These are phyloP conservation scores for Drosophila algonquin DNA, from an alignment of 2,888 invertebrate species.

Conservation along the genomic window DNA sequence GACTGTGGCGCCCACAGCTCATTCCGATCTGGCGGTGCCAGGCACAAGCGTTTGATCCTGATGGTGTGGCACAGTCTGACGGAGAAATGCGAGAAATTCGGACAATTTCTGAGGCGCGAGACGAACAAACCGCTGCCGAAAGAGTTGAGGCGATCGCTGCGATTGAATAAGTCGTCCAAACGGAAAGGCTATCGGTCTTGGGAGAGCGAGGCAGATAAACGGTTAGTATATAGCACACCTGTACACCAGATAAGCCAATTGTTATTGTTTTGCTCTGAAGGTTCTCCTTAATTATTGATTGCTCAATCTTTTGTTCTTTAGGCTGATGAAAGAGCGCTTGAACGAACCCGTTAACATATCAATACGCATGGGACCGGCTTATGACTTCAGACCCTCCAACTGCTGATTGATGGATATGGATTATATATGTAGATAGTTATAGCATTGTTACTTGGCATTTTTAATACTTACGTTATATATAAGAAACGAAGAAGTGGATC, in stretches of 20 bases:
- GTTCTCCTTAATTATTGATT: background rate
- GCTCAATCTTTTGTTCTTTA: conserved; percentile 10
- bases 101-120: conserved; percentile 61
- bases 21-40: conserved; percentile 16
- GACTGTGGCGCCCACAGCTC: conserved; percentile 22
- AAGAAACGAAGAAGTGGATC: too few relatives aligned
- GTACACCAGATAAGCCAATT: conserved; percentile 53
- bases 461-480: too few relatives aligned
- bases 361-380: conserved; percentile 66
- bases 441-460: too few relatives aligned
- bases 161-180: conserved; percentile 76
- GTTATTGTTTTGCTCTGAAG: conserved; percentile 35
- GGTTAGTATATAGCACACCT: conserved; percentile 45
- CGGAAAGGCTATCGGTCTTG: conserved; percentile 75
- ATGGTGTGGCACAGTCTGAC: conserved; percentile 73
- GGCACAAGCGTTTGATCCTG: conserved; percentile 50
- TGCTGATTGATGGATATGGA: conserved; percentile 2
- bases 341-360: conserved; percentile 60
- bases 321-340: conserved; percentile 52
- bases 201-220: conserved; percentile 77
- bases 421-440: too few relatives aligned
- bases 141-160: conserved; percentile 75
- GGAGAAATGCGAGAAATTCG: conserved; percentile 66
- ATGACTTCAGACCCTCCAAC: conserved; percentile 47
- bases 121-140: conserved; percentile 76